Evolutionary conservation across 2,888 invertebrate genomes (phyloP).

Genomic region (Amitus sp.): DNA sequence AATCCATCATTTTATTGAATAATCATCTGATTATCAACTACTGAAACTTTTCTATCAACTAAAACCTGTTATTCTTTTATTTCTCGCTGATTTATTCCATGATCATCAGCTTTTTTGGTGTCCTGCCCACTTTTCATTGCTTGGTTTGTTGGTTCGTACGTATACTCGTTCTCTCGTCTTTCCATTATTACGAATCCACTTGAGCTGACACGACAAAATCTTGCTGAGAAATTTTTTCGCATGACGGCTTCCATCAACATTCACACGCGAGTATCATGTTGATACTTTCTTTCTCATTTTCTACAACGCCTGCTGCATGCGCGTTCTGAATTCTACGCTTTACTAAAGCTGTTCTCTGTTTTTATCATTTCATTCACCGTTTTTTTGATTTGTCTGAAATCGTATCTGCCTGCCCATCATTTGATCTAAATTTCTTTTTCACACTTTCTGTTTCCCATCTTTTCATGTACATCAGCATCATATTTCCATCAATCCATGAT

Average conservation of each 20-base stretch:
- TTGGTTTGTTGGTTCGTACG: no score
- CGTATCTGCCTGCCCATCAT: no score
- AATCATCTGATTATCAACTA: no score
- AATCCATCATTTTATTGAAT: no score
- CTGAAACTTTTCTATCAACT: no score
- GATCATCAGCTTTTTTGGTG: no score
- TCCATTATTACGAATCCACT: constrained; percentile 2
- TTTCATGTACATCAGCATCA: constrained; percentile 10
- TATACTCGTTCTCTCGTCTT: constrained; percentile 11
- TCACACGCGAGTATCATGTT: constrained; percentile 39
- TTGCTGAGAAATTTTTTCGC: constrained; percentile 6
- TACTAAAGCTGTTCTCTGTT: constrained; percentile 9
- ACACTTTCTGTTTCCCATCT: constrained; percentile 14
- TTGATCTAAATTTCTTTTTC: no score
- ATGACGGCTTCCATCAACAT: constrained; percentile 19
- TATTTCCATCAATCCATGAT: no score
- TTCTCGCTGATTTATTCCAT: no score
- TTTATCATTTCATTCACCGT: constrained; percentile 7
- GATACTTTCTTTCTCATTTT: constrained; percentile 26
- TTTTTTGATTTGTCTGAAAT: constrained; percentile 2
- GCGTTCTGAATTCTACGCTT: constrained; percentile 45
- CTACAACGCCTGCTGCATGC: constrained; percentile 50
- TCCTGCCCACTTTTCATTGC: no score
- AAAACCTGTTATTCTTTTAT: no score
- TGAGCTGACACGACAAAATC: constrained; percentile 9